Evolutionary conservation across 2,113 vertebrate genomes (phyloP).

Genomic region (Anoplopoma fimbria): DNA sequence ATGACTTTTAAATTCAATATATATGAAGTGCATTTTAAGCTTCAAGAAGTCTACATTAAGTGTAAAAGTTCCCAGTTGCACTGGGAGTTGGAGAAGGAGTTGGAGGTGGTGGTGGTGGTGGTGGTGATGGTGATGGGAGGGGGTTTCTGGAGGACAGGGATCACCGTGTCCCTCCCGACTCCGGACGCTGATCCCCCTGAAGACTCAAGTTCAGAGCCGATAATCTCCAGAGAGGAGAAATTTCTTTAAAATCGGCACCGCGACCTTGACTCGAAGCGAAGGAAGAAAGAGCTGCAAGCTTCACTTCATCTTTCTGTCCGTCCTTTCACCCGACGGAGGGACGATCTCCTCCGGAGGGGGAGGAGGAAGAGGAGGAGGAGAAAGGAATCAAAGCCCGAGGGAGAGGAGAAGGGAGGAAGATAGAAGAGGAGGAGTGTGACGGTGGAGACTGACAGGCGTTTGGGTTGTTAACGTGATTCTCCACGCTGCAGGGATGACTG

Average conservation of each 20-base stretch:
- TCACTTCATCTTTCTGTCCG: conserved; percentile 19
- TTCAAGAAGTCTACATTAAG: background rate
- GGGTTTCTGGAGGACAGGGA: conserved; percentile 16
- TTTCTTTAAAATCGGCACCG: conserved; percentile 27
- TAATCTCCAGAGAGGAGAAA: conserved; percentile 43
- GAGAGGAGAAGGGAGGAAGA: conserved; percentile 30
- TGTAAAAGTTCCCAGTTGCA: background rate
- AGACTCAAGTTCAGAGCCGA: conserved; percentile 49
- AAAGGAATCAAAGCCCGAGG: conserved; percentile 24
- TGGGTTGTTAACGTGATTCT: conserved; percentile 61
- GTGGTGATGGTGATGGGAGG: background rate
- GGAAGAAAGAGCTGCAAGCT: conserved; percentile 23
- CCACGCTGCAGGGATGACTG: conserved; percentile 50
- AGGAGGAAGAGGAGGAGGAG: background rate
- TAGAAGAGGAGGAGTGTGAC: conserved; percentile 36
- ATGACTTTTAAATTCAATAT: background rate
- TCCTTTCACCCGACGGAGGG: conserved; percentile 15
- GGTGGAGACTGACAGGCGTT: conserved; percentile 53
- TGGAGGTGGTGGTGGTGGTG: background rate
- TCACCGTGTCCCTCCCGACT: conserved; percentile 26
- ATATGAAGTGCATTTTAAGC: too few species aligned
- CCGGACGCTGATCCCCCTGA: conserved; percentile 30
- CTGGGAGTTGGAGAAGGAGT: background rate
- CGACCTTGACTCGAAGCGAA: conserved; percentile 52
- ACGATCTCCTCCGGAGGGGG: conserved; percentile 18